Conservation (phyloP, 2,113 vertebrate genomes). For the Todiramphus chloris region DNA sequence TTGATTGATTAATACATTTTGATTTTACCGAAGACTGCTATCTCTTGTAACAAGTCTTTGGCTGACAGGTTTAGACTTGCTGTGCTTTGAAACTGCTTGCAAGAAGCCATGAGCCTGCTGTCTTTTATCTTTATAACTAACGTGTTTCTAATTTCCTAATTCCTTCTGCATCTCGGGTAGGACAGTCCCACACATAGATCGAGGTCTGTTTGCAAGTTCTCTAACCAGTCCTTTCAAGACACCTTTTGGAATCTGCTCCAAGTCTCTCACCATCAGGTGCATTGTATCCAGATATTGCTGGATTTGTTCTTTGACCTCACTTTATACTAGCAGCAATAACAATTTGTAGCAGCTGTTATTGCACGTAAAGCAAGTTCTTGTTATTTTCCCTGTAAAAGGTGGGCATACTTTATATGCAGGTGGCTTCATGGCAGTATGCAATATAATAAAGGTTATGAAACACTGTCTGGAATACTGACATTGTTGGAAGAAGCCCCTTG, state of each 20-base stretch:
- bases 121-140: neutral
- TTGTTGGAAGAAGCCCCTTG: neutral
- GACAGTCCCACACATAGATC: neutral
- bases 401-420: neutral
- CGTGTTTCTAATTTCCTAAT: neutral
- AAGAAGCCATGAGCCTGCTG: neutral
- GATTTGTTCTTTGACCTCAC: neutral
- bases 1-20: neutral
- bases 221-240: neutral
- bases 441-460: slow-evolving; percentile 8
- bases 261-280: neutral
- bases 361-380: neutral
- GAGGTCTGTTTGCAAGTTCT: neutral
- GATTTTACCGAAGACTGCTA: neutral
- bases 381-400: neutral
- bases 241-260: neutral
- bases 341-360: neutral
- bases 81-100: neutral
- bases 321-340: neutral
- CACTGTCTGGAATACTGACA: neutral
- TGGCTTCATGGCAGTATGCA: neutral
- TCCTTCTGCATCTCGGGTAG: neutral
- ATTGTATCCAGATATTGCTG: neutral
- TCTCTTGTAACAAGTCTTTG: neutral
- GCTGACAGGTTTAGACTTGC: neutral